Evolutionary conservation across 1,140 invertebrate genomes (phyloP), one percentile per base, ranked within the genome.

Genomic region (Periplaneta americana): DNA sequence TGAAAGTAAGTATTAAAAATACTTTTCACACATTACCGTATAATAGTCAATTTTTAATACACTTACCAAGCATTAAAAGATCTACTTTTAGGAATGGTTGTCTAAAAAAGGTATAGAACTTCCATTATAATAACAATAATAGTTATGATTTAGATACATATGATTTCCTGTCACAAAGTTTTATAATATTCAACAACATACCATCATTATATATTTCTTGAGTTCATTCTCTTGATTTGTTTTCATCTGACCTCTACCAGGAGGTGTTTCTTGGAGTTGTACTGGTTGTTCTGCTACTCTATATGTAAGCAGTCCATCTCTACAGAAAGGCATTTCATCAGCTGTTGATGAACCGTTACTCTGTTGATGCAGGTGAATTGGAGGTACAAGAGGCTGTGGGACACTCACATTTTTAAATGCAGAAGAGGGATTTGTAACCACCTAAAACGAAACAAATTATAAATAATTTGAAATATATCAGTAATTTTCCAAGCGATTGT

Each of bases 301-400:
- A 22, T 75, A 76, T 18, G 81, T 81, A 78, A 78, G 36, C 33
- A 39, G 81, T 28, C 74, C 81, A 48, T 81, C 75, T 34, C 39
- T 34, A 74, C 33, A 37, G 74, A 81, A 81, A 34, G 80, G 74
- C 15, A 75, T 34, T 8, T 76, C 74, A 76, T 81, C 75, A 17
- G 81, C 39, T 39, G 36, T 78, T 34, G 75, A 77, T 22, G 81
- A 77, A 11, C 75, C 32, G 31, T 10, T 39, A 57, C 36, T 74
- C 74, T 48, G 35, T 13, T 33, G 31, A 11, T 35, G 39, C 15
- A 36, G 36, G 31, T 36, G 36, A 37, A 48, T 13, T 66, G 79
- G 66, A 8, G 48, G 8, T 66, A 66, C n/a, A n/a, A 9, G 22
- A 66, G 48, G 11, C 22, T 66, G 22, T 66, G 48, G 28, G 8